Base-by-base conservation (phyloP, 2,888 invertebrate species). In the Drosophila villosipedis region DNA sequence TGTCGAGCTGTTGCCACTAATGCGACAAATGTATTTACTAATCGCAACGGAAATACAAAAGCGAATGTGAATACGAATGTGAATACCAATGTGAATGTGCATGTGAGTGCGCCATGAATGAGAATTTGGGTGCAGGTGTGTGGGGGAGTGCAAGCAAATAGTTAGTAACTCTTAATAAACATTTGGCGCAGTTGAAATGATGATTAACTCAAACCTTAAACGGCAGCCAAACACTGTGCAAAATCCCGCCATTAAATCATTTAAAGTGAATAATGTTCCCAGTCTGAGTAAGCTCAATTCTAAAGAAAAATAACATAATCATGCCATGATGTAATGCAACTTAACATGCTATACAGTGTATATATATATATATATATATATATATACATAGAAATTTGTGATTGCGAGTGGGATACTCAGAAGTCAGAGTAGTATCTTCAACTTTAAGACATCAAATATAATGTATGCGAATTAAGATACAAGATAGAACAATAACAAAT, bases 31-130 rank as follows among this genome's bases (percentile, higher is more conserved):
- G 35, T 49, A 49, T 63, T 52, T 30, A 49, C 49, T 70, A 78
- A 78, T 74, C 74, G 66, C 52, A 12, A 28, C 54, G 33, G 63
- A 67, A 73, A 19, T 39, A 41, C 54, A 25, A 57, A 41, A 25
- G 28, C 28, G 31, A 37, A 16, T 68, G 25, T 49, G 73, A 50
- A n/a, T 64, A 9, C n/a, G 41, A 47, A 1, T 54, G 10, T 3
- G 47, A 25, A 25, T 58, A 16, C 1, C 35, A 25, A 1, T 50
- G 9, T 9, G 43, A 30, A 30, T 30, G 30, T 30, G 28, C 28
- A 28, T 28, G 28, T 28, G 28, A 28, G 28, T 25, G 54, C 49
- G 43, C 5, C 39, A 31, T 16, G 58, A 47, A 39, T 62, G 19
- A 28, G 28, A 57, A 2, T 58, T 16, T 14, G 43, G 14, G 47